A percentile compares a stretch with the other conserved stretches of the same genome.
Conservation (phyloP, 2,113 vertebrate species). For the Oreochromis niloticus region DNA sequence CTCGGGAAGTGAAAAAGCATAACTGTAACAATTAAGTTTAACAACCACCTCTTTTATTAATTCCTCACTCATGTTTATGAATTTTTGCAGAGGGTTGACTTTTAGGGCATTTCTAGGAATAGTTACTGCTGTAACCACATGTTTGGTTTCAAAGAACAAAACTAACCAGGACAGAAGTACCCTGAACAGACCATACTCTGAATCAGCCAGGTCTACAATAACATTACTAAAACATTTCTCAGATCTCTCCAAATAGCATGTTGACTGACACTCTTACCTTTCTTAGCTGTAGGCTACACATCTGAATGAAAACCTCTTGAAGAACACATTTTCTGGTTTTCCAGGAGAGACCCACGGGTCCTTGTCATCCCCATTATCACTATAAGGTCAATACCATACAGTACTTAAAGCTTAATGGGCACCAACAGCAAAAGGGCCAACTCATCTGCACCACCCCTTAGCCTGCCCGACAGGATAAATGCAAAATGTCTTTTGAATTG, state of each 20-base stretch:
- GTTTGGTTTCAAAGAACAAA: neutral
- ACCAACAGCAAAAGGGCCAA: neutral
- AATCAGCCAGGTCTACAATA: neutral
- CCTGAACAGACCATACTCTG: neutral
- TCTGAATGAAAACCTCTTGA: constrained; percentile 7
- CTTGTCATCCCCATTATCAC: neutral
- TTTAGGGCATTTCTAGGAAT: neutral
- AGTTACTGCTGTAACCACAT: neutral
- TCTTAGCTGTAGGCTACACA: neutral
- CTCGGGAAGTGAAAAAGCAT: neutral
- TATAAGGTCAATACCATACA: neutral
- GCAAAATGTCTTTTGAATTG: neutral
- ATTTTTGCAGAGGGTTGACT: neutral
- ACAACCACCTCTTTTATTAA: neutral
- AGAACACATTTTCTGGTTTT: neutral
- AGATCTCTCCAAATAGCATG: neutral
- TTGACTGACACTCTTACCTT: neutral
- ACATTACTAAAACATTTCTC: neutral
- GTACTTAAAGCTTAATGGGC: neutral
- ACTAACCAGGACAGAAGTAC: neutral
- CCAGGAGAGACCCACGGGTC: neutral
- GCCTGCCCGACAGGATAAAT: neutral
- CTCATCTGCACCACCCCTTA: neutral
- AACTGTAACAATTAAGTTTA: neutral
- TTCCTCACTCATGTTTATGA: neutral